Base-by-base conservation (phyloP, 2,888 invertebrate species). In the Rhimphoctona megacephalus region DNA sequence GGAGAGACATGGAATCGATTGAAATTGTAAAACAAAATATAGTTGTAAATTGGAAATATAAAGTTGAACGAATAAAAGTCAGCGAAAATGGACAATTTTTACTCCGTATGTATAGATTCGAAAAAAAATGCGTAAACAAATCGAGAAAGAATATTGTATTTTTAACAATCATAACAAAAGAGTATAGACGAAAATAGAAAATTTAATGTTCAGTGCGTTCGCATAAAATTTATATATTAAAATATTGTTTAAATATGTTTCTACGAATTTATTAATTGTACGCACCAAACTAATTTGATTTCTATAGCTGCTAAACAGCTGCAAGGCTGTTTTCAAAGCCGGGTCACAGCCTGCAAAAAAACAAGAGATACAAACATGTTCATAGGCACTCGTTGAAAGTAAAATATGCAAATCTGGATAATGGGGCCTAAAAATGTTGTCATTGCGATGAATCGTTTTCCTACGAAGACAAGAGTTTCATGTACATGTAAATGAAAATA, bases 41-140 rank as follows among this genome's bases (percentile, higher is more conserved):
- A 77, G 33, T 78, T 77, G 57, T n/a, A 72, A 78, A 73, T 81
- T 81, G 77, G 57, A 81, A 46, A 22, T 33, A 72, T 25, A 76
- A 81, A 81, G 81, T 73, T 67, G 78, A 73, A 73, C 67, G 67
- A 85, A 81, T 25, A 1, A 14, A 9, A 11, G 43, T 1, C 43
- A 11, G 1, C 7, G 39, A 39, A 39, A 33, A 33, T 4, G 33
- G 5, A 33, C 33, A 14, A 14, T 14, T 14, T 14, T 17, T n/a
- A n/a, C n/a, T 49, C 49, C 19, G 49, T 49, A 17, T 33, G n/a
- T n/a, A n/a, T n/a, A n/a, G n/a, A n/a, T n/a, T n/a, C n/a, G n/a
- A n/a, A n/a, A n/a, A n/a, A n/a, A n/a, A n/a, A n/a, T n/a, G n/a
- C n/a, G n/a, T n/a, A n/a, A n/a, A n/a, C n/a, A n/a, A n/a, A n/a